These are phyloP conservation scores for Porphyrio hochstetteri DNA, from an alignment of 2,113 vertebrate genomes.

Conservation along the genomic window DNA sequence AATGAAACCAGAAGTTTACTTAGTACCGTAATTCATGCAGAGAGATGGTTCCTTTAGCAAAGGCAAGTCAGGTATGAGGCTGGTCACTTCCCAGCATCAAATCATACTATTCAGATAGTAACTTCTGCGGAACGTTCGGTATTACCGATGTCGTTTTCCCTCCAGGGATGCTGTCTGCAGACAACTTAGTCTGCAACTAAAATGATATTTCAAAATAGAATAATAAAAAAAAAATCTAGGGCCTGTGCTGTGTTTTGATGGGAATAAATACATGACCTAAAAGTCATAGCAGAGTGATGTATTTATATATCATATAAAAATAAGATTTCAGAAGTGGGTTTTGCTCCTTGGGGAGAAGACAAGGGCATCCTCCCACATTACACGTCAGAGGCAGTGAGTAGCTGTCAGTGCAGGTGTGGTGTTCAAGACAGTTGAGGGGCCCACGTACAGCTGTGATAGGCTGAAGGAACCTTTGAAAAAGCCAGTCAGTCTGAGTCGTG, in stretches of 20 bases:
- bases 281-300: not conserved
- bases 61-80: not conserved
- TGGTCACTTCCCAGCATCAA: not conserved
- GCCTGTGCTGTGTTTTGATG: not conserved
- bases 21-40: not conserved
- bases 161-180: not conserved
- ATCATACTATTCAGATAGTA: not conserved
- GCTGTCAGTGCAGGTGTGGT: fast-evolving
- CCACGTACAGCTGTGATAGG: fast-evolving
- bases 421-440: not conserved
- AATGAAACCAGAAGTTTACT: not conserved
- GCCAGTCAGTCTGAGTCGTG: not conserved
- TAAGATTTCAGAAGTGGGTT: not conserved
- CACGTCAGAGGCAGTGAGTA: not conserved
- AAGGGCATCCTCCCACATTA: not conserved
- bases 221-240: not conserved
- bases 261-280: not conserved
- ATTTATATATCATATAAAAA: not conserved
- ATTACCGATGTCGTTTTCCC: not conserved
- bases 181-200: not conserved
- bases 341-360: not conserved
- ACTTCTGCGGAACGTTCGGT: not conserved
- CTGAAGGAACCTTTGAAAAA: not conserved
- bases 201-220: not conserved
- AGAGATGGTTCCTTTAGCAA: not conserved